These are phyloP conservation scores for Phallusia fumigata DNA, from an alignment of 23 tunicate genomes.

Conservation along the genomic window DNA sequence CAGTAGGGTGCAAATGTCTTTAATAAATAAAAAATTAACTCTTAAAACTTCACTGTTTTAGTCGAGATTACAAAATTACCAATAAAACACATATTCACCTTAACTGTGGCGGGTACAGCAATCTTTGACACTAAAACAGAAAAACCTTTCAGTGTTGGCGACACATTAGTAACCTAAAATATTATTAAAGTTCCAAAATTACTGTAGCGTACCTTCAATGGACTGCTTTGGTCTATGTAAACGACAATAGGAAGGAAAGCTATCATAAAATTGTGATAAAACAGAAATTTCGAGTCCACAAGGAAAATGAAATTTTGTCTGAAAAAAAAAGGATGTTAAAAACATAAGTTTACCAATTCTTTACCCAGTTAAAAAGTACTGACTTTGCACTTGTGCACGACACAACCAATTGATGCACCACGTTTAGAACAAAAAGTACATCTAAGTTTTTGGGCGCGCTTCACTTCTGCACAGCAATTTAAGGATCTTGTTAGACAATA, in stretches of 20 bases:
- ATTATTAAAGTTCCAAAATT: too few relatives aligned
- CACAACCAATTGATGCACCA: conserved; percentile 92
- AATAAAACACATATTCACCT: too few relatives aligned
- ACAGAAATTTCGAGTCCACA: conserved; percentile 45
- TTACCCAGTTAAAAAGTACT: not conserved
- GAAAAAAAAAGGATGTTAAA: not conserved
- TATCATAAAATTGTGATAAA: conserved; percentile 53
- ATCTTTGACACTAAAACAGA: too few relatives aligned
- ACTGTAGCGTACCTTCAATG: not conserved
- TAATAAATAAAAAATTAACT: too few relatives aligned
- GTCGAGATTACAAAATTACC: too few relatives aligned
- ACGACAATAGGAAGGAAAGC: conserved; percentile 48
- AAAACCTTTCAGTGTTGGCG: too few relatives aligned
- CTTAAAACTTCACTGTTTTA: too few relatives aligned
- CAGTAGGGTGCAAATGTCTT: too few relatives aligned
- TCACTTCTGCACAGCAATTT: conserved; percentile 35
- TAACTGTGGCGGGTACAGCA: too few relatives aligned
- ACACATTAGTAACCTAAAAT: too few relatives aligned
- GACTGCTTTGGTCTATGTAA: conserved; percentile 63
- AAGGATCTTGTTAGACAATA: too few relatives aligned
- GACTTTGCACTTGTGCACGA: conserved; percentile 49
- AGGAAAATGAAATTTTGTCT: conserved; percentile 59
- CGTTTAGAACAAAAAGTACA: conserved; percentile 56
- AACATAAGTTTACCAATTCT: not conserved
- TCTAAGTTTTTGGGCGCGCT: conserved; percentile 46